Evolutionary conservation across 2,888 invertebrate species (phyloP), one percentile per base, ranked within the genome.

Genomic region (Harpalus rubripes): DNA sequence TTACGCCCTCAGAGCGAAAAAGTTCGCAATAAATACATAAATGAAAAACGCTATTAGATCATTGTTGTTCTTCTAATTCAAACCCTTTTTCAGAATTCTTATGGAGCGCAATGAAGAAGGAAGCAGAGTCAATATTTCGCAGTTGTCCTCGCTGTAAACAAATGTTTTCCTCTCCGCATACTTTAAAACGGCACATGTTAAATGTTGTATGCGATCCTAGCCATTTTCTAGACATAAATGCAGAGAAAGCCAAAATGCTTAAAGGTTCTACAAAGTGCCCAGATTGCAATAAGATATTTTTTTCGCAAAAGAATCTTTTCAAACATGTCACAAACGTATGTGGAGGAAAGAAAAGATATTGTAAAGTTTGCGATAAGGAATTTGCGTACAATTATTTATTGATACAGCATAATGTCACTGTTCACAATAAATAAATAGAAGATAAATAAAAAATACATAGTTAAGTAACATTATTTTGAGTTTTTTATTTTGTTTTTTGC

Each of bases 371-470:
- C 10, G 7, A 7, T 4, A 74, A 74, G 8, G 41, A 44, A 8
- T 74, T 74, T 74, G 15, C 72, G 2, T 44, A 74, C 41, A 74
- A 74, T 44, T 74, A 41, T 44, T 18, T 74, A 16, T 74, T 74
- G 44, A 10, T 15, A 10, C 15, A 8, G 12, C 72, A 74, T 44
- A 16, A 41, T 16, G 41, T 7, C 4, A 74, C 1, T 15, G 44
- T 74, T 7, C 72, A 74, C 12, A 44, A 41, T n/a, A 63, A 52
- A 10, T 52, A 52, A 52, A 32, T 32, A 22, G 1, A 22, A n/a
- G 1, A 3, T 22, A 22, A 3, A 22, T 22, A 22, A 22, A 22
- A 22, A 22, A 22, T 22, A n/a, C n/a, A n/a, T n/a, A n/a, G n/a
- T n/a, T n/a, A n/a, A n/a, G n/a, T n/a, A n/a, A n/a, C 22, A 22